phyloP scores from a whole-genome alignment of 2,113 vertebrate genomes.

The Glaucomys volans region DNA sequence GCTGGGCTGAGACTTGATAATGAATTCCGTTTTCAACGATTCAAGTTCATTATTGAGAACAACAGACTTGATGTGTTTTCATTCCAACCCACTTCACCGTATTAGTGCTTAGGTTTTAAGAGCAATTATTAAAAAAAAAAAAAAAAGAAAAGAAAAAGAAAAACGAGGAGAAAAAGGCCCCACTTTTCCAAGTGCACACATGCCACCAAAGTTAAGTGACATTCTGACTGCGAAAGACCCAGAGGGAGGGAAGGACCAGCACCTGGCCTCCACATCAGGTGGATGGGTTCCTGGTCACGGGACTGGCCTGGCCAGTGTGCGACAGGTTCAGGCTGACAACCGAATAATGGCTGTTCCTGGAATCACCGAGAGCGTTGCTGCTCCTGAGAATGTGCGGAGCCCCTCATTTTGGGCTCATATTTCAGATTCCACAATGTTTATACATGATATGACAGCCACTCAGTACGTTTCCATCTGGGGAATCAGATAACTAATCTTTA shows the following conservation, averaged over 20 bases:
- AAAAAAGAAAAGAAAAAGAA: neutral
- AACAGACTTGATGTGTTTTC: neutral
- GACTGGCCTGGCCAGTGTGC: neutral
- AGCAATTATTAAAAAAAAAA: neutral
- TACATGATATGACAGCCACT: slow-evolving; percentile 57
- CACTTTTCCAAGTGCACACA: neutral
- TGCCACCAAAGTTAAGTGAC: neutral
- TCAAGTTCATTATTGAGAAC: slow-evolving; percentile 17
- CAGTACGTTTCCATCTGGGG: slow-evolving; percentile 37
- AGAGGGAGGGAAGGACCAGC: neutral
- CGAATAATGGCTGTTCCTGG: neutral
- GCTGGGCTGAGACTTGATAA: neutral
- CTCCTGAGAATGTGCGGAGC: slow-evolving; percentile 6
- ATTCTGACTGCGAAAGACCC: neutral
- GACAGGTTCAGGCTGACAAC: slow-evolving; percentile 8
- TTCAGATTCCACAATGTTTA: slow-evolving; percentile 53
- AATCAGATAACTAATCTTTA: slow-evolving; percentile 63
- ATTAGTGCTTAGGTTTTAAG: neutral
- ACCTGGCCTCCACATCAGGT: neutral
- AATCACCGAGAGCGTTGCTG: neutral
- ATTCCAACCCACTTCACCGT: neutral
- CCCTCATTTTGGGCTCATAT: slow-evolving; percentile 35
- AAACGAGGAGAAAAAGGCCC: neutral
- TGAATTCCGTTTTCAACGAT: neutral
- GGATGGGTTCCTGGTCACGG: neutral